Conservation (phyloP, 2,113 vertebrate species). For the Halcyon senegalensis region DNA sequence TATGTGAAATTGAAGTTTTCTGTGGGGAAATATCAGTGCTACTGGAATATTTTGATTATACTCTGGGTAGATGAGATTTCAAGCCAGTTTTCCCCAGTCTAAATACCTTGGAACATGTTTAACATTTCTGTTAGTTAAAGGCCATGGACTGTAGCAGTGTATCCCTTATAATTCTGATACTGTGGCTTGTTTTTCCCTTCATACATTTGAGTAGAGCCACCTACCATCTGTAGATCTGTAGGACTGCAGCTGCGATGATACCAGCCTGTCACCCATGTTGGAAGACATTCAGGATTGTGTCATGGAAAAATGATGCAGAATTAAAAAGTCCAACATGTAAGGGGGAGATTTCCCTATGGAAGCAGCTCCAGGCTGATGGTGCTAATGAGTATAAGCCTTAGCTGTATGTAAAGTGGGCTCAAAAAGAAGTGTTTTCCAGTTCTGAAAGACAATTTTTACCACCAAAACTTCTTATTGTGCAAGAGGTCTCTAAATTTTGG, state of each 20-base stretch:
- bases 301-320: neutral
- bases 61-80: neutral
- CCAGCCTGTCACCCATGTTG: rapidly evolving
- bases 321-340: rapidly evolving
- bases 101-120: neutral
- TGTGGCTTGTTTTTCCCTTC: neutral
- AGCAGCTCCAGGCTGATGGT: neutral
- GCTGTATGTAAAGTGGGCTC: neutral
- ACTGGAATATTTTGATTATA: neutral
- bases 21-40: neutral
- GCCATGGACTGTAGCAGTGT: neutral
- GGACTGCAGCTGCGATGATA: neutral
- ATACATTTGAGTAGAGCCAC: rapidly evolving
- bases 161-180: rapidly evolving
- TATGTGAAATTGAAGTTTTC: neutral
- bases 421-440: neutral
- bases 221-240: neutral
- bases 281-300: neutral
- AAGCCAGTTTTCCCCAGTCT: neutral
- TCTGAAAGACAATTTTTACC: neutral
- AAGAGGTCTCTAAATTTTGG: neutral
- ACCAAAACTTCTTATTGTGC: neutral
- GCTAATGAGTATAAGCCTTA: neutral
- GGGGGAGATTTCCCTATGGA: neutral
- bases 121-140: neutral